Conservation (phyloP, 2,888 invertebrate genomes). For the Marronus borbonicus region DNA sequence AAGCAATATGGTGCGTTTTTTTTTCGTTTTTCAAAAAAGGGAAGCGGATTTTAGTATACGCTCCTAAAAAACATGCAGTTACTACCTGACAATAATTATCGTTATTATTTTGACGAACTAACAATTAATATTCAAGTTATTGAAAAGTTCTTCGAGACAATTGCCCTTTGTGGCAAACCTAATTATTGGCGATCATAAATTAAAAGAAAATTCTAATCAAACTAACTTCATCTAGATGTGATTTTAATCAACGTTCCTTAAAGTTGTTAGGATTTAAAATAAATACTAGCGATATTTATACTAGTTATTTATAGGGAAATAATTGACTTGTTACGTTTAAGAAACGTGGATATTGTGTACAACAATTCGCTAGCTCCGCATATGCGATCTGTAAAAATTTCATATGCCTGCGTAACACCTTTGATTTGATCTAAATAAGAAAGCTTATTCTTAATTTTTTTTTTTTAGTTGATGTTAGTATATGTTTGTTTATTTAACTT, state of each 20-base stretch:
- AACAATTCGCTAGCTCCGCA: background rate
- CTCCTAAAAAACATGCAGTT: slow-evolving; percentile 8
- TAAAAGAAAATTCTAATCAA: background rate
- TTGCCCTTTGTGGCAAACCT: background rate
- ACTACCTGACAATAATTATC: slow-evolving; percentile 4
- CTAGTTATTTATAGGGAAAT: slow-evolving; percentile 31
- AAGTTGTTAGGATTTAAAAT: slow-evolving; percentile 17
- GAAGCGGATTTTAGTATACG: slow-evolving; percentile 35
- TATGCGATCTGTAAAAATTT: slow-evolving; percentile 17
- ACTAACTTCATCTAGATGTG: slow-evolving; percentile 30
- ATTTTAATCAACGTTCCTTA: slow-evolving; percentile 33
- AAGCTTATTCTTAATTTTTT: background rate
- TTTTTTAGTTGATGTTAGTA: background rate
- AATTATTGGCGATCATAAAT: background rate
- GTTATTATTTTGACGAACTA: slow-evolving; percentile 10
- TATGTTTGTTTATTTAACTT: background rate
- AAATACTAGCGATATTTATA: slow-evolving; percentile 31
- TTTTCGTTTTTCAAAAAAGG: background rate
- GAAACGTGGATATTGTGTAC: slow-evolving; percentile 31
- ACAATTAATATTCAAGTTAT: background rate
- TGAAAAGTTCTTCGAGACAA: background rate
- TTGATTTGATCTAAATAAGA: slow-evolving; percentile 6
- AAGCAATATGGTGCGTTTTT: background rate
- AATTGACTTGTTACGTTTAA: slow-evolving; percentile 45
- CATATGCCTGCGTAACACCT: slow-evolving; percentile 36